Evolutionary conservation across 2,113 vertebrate genomes (phyloP), one percentile per base, ranked within the genome.

Genomic region (Hucho hucho): DNA sequence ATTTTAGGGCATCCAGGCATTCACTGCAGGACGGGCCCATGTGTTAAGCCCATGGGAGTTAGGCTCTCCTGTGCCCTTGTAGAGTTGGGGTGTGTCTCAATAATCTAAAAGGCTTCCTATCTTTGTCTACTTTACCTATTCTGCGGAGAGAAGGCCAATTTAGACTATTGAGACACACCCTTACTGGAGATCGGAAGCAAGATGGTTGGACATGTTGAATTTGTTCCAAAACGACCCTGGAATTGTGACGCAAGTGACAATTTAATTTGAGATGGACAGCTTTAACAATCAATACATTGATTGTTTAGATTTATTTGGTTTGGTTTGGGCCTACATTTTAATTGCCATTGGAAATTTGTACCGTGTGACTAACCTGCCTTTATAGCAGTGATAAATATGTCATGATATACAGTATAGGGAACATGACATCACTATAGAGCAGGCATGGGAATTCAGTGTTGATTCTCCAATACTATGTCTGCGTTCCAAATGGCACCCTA

Each of bases 251-350:
- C 77, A 85, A 81, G 66, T 78, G 76, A 43, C 81, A 83, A 84
- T 77, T 86, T 37, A 37, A 9, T 37, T 37, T 49, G 14, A 1
- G 16, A 16, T 18, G 3, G 37, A 43, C 4, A 18, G 80, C 78
- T 83, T 84, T 86, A 89, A 28, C 26, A 6, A 32, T 91, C 85
- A 79, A 85, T 90, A 72, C 83, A 91, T 89, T 72, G 86, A 91
- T 90, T 81, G 71, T 83, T 84, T 70, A 25, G 69, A 89, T 87
- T 86, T 87, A 90, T 87, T 84, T 43, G 7, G 9, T 43, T 43
- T 81, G 74, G 74, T 87, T 87, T 76, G 75, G 72, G 76, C 49
- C 73, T 53, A 49, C 68, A 4, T 79, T 88, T 85, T 87, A 87
- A 86, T 87, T 77, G 82, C 85, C 81, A 76, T 82, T 58, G 58